These are phyloP conservation scores for Pandion haliaetus DNA, from an alignment of 2,113 vertebrate genomes.

Conservation along the genomic window DNA sequence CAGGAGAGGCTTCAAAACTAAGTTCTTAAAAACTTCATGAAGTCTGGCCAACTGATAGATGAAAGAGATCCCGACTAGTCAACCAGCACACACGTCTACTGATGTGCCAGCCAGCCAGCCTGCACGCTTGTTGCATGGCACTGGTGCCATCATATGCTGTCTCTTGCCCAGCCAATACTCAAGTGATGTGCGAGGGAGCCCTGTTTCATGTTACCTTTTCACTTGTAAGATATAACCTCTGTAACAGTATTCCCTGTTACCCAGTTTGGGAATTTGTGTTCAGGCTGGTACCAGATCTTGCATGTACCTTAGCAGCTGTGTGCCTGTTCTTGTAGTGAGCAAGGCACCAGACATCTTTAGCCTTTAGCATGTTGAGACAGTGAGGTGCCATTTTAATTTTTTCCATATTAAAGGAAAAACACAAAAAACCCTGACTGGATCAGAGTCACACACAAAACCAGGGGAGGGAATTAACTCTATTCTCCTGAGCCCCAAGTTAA, in stretches of 20 bases:
- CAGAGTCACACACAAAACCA: background rate
- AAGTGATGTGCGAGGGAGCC: background rate
- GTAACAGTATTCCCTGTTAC: background rate
- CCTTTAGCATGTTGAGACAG: background rate
- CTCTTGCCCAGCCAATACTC: accelerated
- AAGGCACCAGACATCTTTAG: background rate
- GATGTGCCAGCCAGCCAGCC: background rate
- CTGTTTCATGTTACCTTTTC: background rate
- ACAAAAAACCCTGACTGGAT: background rate
- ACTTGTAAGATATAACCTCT: background rate
- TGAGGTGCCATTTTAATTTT: background rate
- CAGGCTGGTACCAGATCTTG: background rate
- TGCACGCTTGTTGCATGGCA: accelerated
- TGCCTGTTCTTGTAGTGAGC: background rate
- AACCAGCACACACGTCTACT: accelerated
- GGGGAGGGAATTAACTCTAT: background rate
- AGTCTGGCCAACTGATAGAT: accelerated
- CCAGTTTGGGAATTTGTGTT: background rate
- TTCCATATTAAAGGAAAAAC: background rate
- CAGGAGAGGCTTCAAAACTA: background rate
- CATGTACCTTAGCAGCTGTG: background rate
- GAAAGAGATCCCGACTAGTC: background rate
- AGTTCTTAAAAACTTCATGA: background rate
- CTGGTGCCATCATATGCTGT: accelerated
- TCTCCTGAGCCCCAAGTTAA: background rate